Evolutionary conservation across 1,140 invertebrate genomes (phyloP), one percentile per base, ranked within the genome.

Genomic region (Asbolus verrucosus): DNA sequence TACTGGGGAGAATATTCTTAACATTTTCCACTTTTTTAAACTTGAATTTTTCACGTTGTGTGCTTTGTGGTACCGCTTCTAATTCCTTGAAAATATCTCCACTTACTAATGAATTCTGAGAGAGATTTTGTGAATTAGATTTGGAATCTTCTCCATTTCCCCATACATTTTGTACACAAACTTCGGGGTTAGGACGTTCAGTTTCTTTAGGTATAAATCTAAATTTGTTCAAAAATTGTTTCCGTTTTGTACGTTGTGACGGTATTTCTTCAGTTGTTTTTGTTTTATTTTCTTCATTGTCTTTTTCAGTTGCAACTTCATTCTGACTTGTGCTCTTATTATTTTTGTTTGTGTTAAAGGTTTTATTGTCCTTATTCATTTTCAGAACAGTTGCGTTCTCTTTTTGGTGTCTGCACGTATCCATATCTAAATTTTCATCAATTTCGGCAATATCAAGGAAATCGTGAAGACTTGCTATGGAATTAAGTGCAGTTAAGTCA

Each of bases 391-490:
- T 5, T 41, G 8, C 16, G 16, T 41, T 41, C 16, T 41, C 11
- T 41, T 41, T n/a, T n/a, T n/a, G n/a, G n/a, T n/a, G n/a, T n/a
- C n/a, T n/a, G n/a, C 43, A 50, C n/a, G 9, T n/a, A 11, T n/a
- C 21, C 21, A 50, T 6, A 36, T n/a, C 5, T 6, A 11, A 14
- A n/a, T n/a, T n/a, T 0, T 50, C 43, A 9, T 46, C 18, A 1
- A 9, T 8, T 2, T n/a, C 15, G 2, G 4, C 11, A 13, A 11
- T 11, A 8, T 60, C 60, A 6, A 62, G 8, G 11, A 2, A 61
- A 61, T 77, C 72, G 50, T 76, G 75, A n/a, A 73, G 69, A 70
- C 73, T 74, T 6, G 74, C 73, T 8, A 76, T 59, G 6, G 16
- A 15, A 2, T 71, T 73, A 8, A 76, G 33, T 61, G 66, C 46